Evolutionary conservation across 2,888 invertebrate species (phyloP).

Genomic region (Cylindroiulus punctatus): DNA sequence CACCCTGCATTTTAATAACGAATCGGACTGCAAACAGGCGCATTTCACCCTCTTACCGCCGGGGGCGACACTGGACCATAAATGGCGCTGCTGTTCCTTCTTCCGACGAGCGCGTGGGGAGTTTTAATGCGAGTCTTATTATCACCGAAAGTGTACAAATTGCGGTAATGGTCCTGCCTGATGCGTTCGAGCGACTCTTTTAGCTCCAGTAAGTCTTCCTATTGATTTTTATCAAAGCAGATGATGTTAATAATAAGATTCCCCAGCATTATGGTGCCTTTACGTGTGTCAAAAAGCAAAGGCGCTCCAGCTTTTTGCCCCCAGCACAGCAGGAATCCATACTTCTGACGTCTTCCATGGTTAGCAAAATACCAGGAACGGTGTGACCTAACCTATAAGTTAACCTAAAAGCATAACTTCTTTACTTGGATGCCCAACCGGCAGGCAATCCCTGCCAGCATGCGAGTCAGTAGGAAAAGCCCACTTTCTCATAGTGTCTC

Average conservation of each 20-base stretch:
- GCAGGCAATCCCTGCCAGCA: too few species aligned
- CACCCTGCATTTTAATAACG: too few species aligned
- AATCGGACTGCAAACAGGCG: too few species aligned
- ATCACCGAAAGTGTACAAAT: constrained; percentile 23
- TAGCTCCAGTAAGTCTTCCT: background rate
- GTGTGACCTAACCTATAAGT: too few species aligned
- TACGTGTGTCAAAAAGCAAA: constrained; percentile 20
- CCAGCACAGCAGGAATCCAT: background rate
- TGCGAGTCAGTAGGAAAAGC: too few species aligned
- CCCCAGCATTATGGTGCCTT: background rate
- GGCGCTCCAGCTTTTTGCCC: background rate
- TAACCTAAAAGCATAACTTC: too few species aligned
- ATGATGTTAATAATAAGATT: constrained; percentile 34
- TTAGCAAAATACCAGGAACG: too few species aligned
- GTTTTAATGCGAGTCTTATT: constrained; percentile 6
- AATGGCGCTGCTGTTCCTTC: background rate
- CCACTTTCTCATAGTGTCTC: too few species aligned
- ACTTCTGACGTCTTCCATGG: too few species aligned
- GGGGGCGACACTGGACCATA: background rate
- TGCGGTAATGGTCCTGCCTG: background rate
- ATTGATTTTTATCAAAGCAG: constrained; percentile 19
- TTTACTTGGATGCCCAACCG: too few species aligned
- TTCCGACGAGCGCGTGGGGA: background rate
- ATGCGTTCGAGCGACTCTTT: constrained; percentile 15
- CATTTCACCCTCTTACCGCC: background rate